These are phyloP conservation scores for Anoncus sp. DNA, from an alignment of 2,888 invertebrate genomes.

Conservation along the genomic window DNA sequence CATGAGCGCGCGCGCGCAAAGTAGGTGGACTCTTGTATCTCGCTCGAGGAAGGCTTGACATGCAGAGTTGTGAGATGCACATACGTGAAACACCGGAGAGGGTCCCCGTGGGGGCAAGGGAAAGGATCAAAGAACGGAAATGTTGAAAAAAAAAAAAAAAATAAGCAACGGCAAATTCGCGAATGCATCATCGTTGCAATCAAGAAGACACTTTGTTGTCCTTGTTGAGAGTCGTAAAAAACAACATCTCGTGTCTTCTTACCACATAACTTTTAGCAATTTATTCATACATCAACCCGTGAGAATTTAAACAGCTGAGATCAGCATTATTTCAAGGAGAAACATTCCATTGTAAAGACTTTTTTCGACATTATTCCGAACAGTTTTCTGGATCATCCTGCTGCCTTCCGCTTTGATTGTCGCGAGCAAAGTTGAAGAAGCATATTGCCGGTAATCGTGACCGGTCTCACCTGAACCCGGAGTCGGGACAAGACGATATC, in stretches of 20 bases:
- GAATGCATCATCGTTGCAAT: conserved; percentile 33
- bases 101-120: background rate
- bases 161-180: conserved; percentile 33
- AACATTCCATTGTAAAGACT: too few species aligned
- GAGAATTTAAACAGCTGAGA: background rate
- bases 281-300: background rate
- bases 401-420: background rate
- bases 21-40: conserved; percentile 58
- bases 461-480: conserved; percentile 75
- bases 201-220: conserved; percentile 21
- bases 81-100: background rate
- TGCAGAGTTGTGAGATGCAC: too few species aligned
- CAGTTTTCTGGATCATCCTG: conserved; percentile 9
- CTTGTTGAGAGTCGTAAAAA: conserved; percentile 8
- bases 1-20: conserved; percentile 51
- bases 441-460: conserved; percentile 72
- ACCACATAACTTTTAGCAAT: background rate
- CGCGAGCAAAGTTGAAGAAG: conserved; percentile 36
- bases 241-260: background rate
- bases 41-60: conserved; percentile 38
- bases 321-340: too few species aligned
- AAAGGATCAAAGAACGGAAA: background rate
- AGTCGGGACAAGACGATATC: conserved; percentile 60
- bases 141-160: background rate
- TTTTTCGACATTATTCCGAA: background rate